Conservation (phyloP, 2,113 vertebrate genomes). For the Elgaria multicarinata region DNA sequence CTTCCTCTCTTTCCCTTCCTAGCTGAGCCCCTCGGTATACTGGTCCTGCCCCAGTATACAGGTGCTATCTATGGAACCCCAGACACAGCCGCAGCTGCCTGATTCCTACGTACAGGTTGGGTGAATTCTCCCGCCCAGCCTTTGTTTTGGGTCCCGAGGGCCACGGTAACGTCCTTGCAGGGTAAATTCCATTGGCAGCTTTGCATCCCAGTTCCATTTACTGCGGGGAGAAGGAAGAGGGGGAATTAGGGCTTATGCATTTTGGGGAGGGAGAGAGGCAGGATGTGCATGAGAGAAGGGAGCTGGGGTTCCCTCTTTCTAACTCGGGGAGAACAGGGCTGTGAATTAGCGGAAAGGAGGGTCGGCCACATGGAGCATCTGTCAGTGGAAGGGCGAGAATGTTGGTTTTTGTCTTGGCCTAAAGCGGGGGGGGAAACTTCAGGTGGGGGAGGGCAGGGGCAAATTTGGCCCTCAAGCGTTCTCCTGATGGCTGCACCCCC, state of each 20-base stretch:
- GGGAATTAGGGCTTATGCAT: not conserved
- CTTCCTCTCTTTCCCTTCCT: not conserved
- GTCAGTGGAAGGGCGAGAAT: not conserved
- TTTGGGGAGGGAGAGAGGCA: not conserved
- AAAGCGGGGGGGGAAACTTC: no score
- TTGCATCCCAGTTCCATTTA: not conserved
- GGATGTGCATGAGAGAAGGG: not conserved
- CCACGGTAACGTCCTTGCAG: not conserved
- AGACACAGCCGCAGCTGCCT: conserved; percentile 25
- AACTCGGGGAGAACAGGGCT: not conserved
- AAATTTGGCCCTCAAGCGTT: no score
- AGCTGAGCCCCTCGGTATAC: conserved; percentile 16
- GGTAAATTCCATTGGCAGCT: conserved; percentile 6
- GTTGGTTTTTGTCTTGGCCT: not conserved
- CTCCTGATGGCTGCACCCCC: no score
- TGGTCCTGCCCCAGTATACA: conserved; percentile 15
- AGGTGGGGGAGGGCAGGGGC: no score
- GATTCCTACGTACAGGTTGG: not conserved
- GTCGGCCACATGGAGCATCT: not conserved
- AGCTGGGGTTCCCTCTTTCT: not conserved
- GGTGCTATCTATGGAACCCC: conserved; percentile 34
- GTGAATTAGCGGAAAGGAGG: not conserved
- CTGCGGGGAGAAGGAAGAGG: not conserved
- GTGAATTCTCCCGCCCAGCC: not conserved
- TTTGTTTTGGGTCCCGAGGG: not conserved